Percentiles rank a stretch among this genome's conserved stretches.
Conservation (phyloP, 2,797 vertebrate genomes). For the Gymnopithys bicolor region DNA sequence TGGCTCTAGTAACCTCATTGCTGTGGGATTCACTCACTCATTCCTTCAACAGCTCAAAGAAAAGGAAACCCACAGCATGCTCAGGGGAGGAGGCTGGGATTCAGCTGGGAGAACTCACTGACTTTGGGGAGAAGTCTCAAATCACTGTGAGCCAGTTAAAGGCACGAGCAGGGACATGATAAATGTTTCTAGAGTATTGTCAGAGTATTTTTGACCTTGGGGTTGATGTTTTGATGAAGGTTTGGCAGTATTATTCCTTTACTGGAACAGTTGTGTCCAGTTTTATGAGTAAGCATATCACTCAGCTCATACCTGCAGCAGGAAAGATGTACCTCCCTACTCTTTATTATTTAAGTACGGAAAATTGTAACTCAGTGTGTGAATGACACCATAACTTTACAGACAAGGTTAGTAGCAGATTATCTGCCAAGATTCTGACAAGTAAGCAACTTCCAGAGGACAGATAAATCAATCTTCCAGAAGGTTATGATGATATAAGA, state of each 20-base stretch:
- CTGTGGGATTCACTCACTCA: not conserved
- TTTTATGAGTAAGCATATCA: not conserved
- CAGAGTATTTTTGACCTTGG: not conserved
- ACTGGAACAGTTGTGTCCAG: not conserved
- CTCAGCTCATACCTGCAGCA: not conserved
- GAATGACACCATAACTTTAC: constrained; percentile 5
- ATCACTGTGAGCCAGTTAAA: not conserved
- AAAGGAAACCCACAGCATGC: not conserved
- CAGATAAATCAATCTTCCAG: constrained; percentile 32
- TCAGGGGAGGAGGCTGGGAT: not conserved
- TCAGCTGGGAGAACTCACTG: not conserved
- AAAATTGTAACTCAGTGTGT: not conserved
- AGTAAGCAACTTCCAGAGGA: constrained; percentile 25
- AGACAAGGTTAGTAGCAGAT: constrained; percentile 35
- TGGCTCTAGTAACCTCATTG: not conserved
- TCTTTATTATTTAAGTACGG: not conserved
- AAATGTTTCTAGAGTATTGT: not conserved
- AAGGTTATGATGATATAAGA: constrained; percentile 23
- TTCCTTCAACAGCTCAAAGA: not conserved
- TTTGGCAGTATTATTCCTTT: not conserved
- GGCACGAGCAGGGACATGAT: not conserved
- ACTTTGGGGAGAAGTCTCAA: not conserved
- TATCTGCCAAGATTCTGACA: constrained; percentile 27
- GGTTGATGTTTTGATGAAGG: not conserved
- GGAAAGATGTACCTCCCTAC: not conserved